These are phyloP conservation scores for Heliangelus exortis DNA, from an alignment of 2,797 vertebrate genomes.

Conservation along the genomic window DNA sequence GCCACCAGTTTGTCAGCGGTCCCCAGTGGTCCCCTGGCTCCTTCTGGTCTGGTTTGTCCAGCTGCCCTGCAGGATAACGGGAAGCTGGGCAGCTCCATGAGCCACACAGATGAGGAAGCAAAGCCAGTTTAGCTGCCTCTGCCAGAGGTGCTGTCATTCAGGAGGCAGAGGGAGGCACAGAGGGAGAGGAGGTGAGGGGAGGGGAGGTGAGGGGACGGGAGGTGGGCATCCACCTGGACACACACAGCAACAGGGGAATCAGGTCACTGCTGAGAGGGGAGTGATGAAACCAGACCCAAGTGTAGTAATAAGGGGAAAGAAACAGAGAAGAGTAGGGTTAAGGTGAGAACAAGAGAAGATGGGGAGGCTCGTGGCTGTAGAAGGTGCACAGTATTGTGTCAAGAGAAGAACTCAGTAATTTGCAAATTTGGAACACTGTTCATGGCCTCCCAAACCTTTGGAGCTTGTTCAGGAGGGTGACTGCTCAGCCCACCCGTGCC, in stretches of 20 bases:
- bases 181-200: neutral
- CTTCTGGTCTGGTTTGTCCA: rapidly evolving
- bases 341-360: neutral
- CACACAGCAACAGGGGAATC: neutral
- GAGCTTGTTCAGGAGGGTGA: neutral
- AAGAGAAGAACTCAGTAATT: neutral
- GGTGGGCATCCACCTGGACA: neutral
- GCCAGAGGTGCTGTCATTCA: neutral
- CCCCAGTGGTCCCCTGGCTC: neutral
- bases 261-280: neutral
- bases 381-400: neutral
- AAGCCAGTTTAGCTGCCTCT: neutral
- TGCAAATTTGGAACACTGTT: neutral
- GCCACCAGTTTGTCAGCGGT: rapidly evolving
- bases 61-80: neutral
- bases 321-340: neutral
- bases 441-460: neutral
- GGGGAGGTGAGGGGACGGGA: neutral
- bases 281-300: rapidly evolving
- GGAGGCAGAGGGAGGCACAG: rapidly evolving
- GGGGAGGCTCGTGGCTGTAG: neutral
- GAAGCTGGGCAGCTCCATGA: neutral
- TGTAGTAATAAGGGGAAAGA: neutral
- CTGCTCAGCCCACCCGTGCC: neutral
- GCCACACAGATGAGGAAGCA: neutral